Conservation (phyloP, 2,797 vertebrate genomes). For the Neosilurus mollespiculum region DNA sequence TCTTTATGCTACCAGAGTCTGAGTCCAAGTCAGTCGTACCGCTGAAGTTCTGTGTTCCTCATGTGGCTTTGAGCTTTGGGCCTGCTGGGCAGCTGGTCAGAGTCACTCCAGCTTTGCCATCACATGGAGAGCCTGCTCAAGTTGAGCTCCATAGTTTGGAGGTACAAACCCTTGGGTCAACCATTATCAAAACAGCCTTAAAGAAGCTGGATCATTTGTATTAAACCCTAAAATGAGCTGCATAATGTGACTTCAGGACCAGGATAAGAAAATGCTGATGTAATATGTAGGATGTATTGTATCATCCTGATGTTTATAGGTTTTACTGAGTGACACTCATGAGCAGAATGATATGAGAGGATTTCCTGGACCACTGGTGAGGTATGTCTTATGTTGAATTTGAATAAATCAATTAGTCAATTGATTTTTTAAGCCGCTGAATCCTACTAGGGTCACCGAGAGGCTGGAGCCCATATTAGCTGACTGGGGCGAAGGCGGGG, state of each 20-base stretch:
- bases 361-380: slow-evolving; percentile 86
- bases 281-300: slow-evolving; percentile 13
- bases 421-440: too few species aligned
- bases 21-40: slow-evolving; percentile 56
- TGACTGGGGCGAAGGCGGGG: too few species aligned
- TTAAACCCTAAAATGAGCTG: background rate
- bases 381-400: slow-evolving; percentile 64
- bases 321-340: slow-evolving; percentile 76
- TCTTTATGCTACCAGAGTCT: background rate
- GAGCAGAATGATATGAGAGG: slow-evolving; percentile 82
- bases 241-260: background rate
- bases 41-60: slow-evolving; percentile 78
- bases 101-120: slow-evolving; percentile 68
- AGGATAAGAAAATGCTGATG: background rate
- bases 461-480: too few species aligned
- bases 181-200: background rate
- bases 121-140: slow-evolving; percentile 69
- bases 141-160: slow-evolving; percentile 87
- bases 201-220: background rate
- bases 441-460: too few species aligned
- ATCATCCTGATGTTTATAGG: slow-evolving; percentile 61
- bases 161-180: slow-evolving; percentile 60
- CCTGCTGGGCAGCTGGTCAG: slow-evolving; percentile 82
- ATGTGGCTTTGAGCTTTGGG: slow-evolving; percentile 79
- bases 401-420: too few species aligned